Evolutionary conservation across 2,888 invertebrate genomes (phyloP).

Genomic region (Rhabditoides inermis): DNA sequence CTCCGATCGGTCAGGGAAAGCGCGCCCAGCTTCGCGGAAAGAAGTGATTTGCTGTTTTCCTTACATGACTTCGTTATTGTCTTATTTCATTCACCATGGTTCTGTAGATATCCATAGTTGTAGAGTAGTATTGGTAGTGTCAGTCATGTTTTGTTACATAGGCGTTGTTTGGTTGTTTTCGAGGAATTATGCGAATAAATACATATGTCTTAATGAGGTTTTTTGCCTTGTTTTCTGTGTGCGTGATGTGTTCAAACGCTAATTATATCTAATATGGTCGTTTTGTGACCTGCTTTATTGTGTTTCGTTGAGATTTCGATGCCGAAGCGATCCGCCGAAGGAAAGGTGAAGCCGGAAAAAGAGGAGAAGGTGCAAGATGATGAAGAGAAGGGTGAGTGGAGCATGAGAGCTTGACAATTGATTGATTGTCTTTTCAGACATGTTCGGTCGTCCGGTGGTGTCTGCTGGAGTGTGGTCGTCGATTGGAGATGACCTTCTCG

Average conservation of each 20-base stretch:
- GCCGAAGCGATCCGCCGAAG: background rate
- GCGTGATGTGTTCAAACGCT: too few relatives aligned
- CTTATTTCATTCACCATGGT: background rate
- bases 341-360: background rate
- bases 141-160: too few relatives aligned
- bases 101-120: too few relatives aligned
- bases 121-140: too few relatives aligned
- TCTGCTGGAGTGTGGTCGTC: conserved; percentile 3
- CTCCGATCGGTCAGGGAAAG: conserved; percentile 48
- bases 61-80: background rate
- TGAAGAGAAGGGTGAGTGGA: too few relatives aligned
- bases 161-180: conserved; percentile 4
- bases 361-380: too few relatives aligned
- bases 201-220: too few relatives aligned
- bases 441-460: conserved; percentile 2
- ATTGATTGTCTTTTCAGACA: conserved; percentile 1
- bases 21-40: conserved; percentile 38
- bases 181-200: too few relatives aligned
- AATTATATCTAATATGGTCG: too few relatives aligned
- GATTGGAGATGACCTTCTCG: conserved; percentile 20
- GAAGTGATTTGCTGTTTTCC: conserved; percentile 16
- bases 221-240: too few relatives aligned
- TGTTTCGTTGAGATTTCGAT: background rate
- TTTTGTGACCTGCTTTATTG: too few relatives aligned
- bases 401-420: too few relatives aligned